Base-by-base conservation (phyloP, 2,888 invertebrate species). In the Eristalis pertinax region DNA sequence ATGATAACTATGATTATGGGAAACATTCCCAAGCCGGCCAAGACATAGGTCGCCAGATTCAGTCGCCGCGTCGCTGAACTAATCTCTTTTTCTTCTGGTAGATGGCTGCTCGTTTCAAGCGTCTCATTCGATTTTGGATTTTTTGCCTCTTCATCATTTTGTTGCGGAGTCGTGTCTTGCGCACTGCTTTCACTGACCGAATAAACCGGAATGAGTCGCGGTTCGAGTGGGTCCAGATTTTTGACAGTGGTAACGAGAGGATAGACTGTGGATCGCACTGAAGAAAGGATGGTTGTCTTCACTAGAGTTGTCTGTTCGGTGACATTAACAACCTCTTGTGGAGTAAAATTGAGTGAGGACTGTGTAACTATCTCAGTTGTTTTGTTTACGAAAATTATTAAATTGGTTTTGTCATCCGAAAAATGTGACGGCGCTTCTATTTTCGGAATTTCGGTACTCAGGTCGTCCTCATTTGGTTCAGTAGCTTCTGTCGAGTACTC, bases 11-110 rank as follows among this genome's bases (percentile, higher is more conserved):
- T 94, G 70, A 94, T 93, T 43, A 95, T 93, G 0, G 95, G 95
- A 26, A 95, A 91, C 89, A 95, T 94, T 10, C 95, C 95, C 65
- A 95, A 91, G 0, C 95, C 95, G 73, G 95, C 95, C 89, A 95
- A 91, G 7, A 95, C 94, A 88, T 95, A 94, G 0, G 95, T 95
- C 0, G 95, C 94, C 74, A 95, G 94, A 89, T 95, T 95, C 63
- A 94, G 94, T 63, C 95, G 94, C 43, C 95, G 94, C 89, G 94
- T 94, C 91, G 95, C 95, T 82, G 95, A 93, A 0, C 94, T 93
- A 2, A 95, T 94, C 89, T 94, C 95, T 86, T 94, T 94, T 22
- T 91, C 92, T 58, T 91, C 90, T 0, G 90, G 88, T 1, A 91
- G 38, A 15, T 60, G 24, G 43, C 90, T 91, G 19, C 89, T 89